Conservation (phyloP, 1,140 invertebrate genomes). For the Scaptomyza graminum region DNA sequence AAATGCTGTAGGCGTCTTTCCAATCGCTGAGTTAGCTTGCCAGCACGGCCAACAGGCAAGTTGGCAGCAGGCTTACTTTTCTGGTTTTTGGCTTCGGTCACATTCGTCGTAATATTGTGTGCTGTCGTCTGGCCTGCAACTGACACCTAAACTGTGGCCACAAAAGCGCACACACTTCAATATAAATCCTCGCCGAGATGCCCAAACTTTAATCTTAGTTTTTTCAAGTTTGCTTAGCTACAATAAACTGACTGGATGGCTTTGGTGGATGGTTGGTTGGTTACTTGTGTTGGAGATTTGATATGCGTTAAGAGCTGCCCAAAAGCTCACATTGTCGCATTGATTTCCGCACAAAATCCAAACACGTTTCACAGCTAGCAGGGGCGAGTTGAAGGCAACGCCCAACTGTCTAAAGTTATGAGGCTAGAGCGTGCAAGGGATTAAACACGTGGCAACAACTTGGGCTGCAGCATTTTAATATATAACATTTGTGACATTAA, state of each 20-base stretch:
- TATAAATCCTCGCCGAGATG: constrained; percentile 32
- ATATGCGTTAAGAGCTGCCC: constrained; percentile 10
- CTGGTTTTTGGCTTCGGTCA: constrained; percentile 22
- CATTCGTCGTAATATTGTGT: constrained; percentile 12
- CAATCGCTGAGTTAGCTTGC: constrained; percentile 40
- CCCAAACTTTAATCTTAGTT: constrained; percentile 13
- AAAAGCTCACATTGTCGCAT: constrained; percentile 32
- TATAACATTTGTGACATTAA: constrained; percentile 70
- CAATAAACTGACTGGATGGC: constrained; percentile 2
- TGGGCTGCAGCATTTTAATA: constrained; percentile 26
- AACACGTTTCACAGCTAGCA: constrained; percentile 48
- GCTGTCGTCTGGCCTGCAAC: constrained; percentile 29
- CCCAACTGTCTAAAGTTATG: constrained; percentile 63
- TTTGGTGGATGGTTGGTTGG: background rate
- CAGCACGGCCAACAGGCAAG: constrained; percentile 15
- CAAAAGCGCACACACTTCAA: constrained; percentile 31
- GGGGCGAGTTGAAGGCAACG: background rate
- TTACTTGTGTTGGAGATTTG: constrained; percentile 1
- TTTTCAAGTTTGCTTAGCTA: constrained; percentile 36
- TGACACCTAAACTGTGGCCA: constrained; percentile 42
- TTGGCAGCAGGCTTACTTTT: constrained; percentile 21
- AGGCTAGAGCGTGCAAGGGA: constrained; percentile 51
- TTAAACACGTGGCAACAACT: constrained; percentile 59
- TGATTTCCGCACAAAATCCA: constrained; percentile 50
- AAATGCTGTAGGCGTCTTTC: constrained; percentile 34